A percentile compares a stretch with the other conserved stretches of the same genome.
Evolutionary conservation across 1,140 invertebrate genomes (phyloP).

Genomic region (Carcinoscorpius rotundicauda): DNA sequence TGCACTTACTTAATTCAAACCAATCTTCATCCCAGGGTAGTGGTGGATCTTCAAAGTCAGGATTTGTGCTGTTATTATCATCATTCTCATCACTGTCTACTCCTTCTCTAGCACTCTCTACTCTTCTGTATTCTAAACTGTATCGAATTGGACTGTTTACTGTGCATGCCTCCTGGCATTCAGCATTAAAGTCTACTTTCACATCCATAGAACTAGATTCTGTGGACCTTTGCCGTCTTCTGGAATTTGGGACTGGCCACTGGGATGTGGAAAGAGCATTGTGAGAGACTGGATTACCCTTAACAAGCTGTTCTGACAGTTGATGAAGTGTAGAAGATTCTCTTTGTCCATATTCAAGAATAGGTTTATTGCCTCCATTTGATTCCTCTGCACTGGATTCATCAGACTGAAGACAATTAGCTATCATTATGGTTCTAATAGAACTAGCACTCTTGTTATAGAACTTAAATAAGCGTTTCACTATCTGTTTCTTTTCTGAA

Average conservation of each 20-base stretch:
- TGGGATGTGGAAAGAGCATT: constrained; percentile 4
- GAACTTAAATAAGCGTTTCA: constrained; percentile 62
- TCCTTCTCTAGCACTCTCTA: constrained; percentile 3
- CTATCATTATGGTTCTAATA: constrained; percentile 58
- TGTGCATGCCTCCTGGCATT: constrained; percentile 20
- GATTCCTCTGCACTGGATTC: constrained; percentile 12
- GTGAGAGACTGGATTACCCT: constrained; percentile 18
- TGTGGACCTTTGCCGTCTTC: background rate
- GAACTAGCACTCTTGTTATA: constrained; percentile 73
- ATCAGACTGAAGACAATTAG: constrained; percentile 45
- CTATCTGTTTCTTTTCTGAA: constrained; percentile 67
- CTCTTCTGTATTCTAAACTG: constrained; percentile 18
- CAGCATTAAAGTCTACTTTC: constrained; percentile 17
- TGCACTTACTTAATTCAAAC: constrained; percentile 15
- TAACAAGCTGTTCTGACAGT: background rate
- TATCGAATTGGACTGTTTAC: constrained; percentile 21
- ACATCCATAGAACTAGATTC: constrained; percentile 1
- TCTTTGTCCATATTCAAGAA: background rate
- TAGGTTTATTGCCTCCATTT: background rate
- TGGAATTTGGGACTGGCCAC: background rate
- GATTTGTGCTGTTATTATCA: no score
- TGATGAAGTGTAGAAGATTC: background rate
- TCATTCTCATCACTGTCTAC: no score
- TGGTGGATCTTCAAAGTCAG: constrained; percentile 18
- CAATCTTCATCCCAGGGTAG: constrained; percentile 22